These are phyloP conservation scores for Lasioglossum albipes DNA, from an alignment of 1,140 invertebrate genomes.

Conservation along the genomic window DNA sequence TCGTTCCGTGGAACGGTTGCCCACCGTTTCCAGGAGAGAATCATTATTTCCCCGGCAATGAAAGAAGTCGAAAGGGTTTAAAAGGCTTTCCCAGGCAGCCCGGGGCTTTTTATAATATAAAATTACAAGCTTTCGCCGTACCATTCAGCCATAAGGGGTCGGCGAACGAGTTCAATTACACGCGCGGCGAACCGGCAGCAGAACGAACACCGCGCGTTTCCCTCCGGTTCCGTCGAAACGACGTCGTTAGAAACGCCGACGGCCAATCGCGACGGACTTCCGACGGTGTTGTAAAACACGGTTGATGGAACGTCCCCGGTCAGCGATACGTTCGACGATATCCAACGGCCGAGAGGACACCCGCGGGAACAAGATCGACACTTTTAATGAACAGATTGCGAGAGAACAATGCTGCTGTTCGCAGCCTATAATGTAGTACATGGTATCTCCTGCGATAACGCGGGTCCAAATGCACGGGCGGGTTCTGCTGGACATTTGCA, in stretches of 20 bases:
- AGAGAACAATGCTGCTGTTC: slow-evolving; percentile 32
- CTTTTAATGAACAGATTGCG: slow-evolving; percentile 45
- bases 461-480: too few species aligned
- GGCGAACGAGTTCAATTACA: neutral
- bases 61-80: too few species aligned
- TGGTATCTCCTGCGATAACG: slow-evolving; percentile 22
- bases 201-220: neutral
- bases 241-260: neutral
- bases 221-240: neutral
- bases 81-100: too few species aligned
- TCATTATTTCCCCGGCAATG: too few species aligned
- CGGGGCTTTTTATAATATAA: too few species aligned
- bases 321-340: slow-evolving; percentile 9
- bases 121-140: too few species aligned
- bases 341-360: slow-evolving; percentile 30
- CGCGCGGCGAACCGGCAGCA: neutral
- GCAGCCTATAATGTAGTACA: slow-evolving; percentile 38
- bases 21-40: too few species aligned
- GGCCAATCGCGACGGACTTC: neutral
- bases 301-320: slow-evolving; percentile 4
- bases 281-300: neutral
- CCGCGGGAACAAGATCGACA: slow-evolving; percentile 42
- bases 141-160: too few species aligned
- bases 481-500: too few species aligned
- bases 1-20: too few species aligned